Base-by-base conservation (phyloP, 2,888 invertebrate species). In the Drosophila falleni region DNA sequence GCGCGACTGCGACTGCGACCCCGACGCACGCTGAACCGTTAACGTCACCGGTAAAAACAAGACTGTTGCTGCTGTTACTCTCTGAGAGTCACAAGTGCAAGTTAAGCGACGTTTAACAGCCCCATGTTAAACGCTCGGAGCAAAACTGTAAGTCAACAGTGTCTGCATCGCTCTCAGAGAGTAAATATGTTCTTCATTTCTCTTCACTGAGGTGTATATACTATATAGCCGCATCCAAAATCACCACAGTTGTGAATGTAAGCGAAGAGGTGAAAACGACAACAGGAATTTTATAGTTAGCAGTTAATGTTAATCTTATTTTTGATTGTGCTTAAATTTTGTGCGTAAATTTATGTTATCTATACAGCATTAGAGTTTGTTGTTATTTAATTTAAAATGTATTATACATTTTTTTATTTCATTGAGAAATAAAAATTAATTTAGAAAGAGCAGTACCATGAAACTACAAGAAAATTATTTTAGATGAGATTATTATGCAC, bases 1-100 rank as follows among this genome's bases (percentile, higher is more conserved):
- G 54, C 49, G 41, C 77, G 71, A 46, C 56, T 47, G 44, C 71
- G 65, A 63, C 56, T 35, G 44, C 71, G 65, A 63, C 56, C 29
- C 47, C 68, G 60, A 75, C 78, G 78, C 58, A 68, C 73, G 50
- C 37, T 26, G 55, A 63, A 70, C 79, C 79, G 79, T 49, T 74
- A 61, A 63, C 63, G 63, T 79, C 61, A 67, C 80, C 77, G 77
- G 77, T 67, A 61, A 79, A 79, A 77, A 79, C 61, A 71, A 77
- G 80, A 77, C 77, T 77, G 76, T 76, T 78, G 77, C 75, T 79
- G 66, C 60, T 63, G 55, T 74, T 79, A 65, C 55, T 78, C 74
- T 78, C 65, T 56, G 74, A 69, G 74, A 61, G 50, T 39, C 44
- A 70, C 46, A 56, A 78, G 55, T 66, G 51, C 62, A 67, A 67